These are phyloP conservation scores for Sympetrum striolatum DNA, from an alignment of 2,888 invertebrate species.

Conservation along the genomic window DNA sequence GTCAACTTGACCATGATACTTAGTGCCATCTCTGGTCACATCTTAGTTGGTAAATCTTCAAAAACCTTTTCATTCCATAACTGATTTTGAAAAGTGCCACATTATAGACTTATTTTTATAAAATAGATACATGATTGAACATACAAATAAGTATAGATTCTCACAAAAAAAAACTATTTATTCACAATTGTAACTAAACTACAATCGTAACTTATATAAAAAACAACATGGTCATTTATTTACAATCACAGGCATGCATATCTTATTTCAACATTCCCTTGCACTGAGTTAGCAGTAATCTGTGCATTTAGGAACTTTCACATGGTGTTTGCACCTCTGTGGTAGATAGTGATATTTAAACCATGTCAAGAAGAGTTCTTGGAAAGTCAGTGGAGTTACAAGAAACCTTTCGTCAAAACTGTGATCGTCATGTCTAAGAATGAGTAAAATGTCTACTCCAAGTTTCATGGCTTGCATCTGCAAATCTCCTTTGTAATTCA, in stretches of 20 bases:
- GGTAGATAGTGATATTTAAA: conserved; percentile 21
- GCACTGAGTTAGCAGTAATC: conserved; percentile 35
- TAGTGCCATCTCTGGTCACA: too few relatives aligned
- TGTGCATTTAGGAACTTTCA: conserved; percentile 42
- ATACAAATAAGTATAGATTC: neutral
- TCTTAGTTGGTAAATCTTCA: too few relatives aligned
- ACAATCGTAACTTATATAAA: conserved; percentile 24
- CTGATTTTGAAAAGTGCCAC: too few relatives aligned
- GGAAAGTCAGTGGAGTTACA: conserved; percentile 2
- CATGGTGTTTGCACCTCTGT: conserved; percentile 40
- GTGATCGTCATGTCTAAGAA: neutral
- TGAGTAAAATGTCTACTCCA: neutral
- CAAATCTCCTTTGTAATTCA: neutral
- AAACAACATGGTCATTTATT: conserved; percentile 40
- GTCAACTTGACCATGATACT: too few relatives aligned
- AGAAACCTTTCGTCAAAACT: neutral
- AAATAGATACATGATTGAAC: neutral
- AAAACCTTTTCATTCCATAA: too few relatives aligned
- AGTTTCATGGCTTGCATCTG: neutral
- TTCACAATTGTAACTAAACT: conserved; percentile 24
- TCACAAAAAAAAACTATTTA: conserved; percentile 34
- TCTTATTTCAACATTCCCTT: conserved; percentile 18
- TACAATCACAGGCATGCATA: conserved; percentile 44
- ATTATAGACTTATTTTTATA: too few relatives aligned
- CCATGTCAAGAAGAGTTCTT: neutral